Conservation (phyloP, 2,888 invertebrate species). For the Lasioglossum leucozonium region DNA sequence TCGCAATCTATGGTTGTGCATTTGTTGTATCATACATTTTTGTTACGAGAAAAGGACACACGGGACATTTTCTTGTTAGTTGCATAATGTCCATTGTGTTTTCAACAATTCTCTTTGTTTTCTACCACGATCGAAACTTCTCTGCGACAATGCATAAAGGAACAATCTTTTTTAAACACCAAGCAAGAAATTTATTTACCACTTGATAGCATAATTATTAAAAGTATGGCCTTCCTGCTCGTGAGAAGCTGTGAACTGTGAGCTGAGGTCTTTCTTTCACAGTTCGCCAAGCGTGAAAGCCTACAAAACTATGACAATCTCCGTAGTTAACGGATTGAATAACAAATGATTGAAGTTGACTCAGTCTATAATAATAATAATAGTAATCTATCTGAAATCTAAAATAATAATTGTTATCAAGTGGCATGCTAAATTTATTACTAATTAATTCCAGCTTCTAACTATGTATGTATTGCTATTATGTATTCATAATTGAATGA, state of each 20-base stretch:
- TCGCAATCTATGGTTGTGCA: not conserved
- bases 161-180: not conserved
- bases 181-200: not conserved
- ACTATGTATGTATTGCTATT: too few relatives aligned
- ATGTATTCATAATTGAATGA: not conserved
- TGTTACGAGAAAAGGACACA: not conserved
- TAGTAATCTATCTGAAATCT: not conserved
- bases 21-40: not conserved
- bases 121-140: not conserved
- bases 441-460: not conserved
- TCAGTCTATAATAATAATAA: not conserved
- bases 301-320: constrained; percentile 9
- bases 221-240: constrained; percentile 1
- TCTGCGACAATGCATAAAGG: not conserved
- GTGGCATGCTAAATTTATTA: not conserved
- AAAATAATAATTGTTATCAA: not conserved
- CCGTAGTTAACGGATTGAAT: not conserved
- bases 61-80: not conserved
- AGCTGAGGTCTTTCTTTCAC: not conserved
- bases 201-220: not conserved
- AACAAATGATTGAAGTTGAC: not conserved
- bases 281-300: constrained; percentile 6
- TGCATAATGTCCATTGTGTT: not conserved
- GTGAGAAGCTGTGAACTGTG: not conserved
- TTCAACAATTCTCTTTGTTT: not conserved